Evolutionary conservation across 2,797 vertebrate genomes (phyloP), one percentile per base, ranked within the genome.

Genomic region (Chanos chanos): DNA sequence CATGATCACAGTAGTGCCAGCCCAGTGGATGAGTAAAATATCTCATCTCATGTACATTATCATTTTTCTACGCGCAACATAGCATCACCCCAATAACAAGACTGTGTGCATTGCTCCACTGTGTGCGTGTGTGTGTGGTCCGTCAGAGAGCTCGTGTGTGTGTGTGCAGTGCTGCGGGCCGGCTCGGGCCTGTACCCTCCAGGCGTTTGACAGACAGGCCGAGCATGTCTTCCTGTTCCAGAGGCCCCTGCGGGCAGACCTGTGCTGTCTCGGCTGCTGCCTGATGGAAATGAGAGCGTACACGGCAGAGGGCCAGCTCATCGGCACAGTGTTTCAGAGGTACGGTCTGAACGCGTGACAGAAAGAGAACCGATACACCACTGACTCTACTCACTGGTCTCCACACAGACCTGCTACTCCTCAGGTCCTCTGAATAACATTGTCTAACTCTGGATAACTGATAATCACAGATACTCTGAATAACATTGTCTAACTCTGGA

Each of bases 111-210:
- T n/a, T n/a, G n/a, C n/a, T n/a, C n/a, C n/a, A n/a, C n/a, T n/a
- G n/a, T n/a, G n/a, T n/a, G n/a, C n/a, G n/a, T n/a, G n/a, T n/a
- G n/a, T n/a, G n/a, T n/a, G n/a, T n/a, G n/a, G n/a, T 59, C 49
- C 67, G n/a, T 45, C 65, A 92, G 92, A 91, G 72, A 89, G 81
- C 52, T 88, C 87, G 0, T 88, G 87, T 40, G 21, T 89, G 62
- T 87, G 79, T 65, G 84, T 90, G 66, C 89, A 92, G 58, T 87
- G 88, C 45, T 88, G 85, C 0, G 82, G 91, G 39, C 87, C 91
- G 28, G 86, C 83, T 60, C 86, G 87, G 7, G 65, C 89, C 68
- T 92, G 83, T 61, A 80, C 75, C 1, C 0, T 86, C 58, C 71
- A 49, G 58, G 83, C 89, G 22, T 87, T 74, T 12, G 82, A 91